Percentiles rank a stretch among this genome's conserved stretches.
Evolutionary conservation across 1,140 invertebrate species (phyloP).

Genomic region (Dendroctonus ponderosae): DNA sequence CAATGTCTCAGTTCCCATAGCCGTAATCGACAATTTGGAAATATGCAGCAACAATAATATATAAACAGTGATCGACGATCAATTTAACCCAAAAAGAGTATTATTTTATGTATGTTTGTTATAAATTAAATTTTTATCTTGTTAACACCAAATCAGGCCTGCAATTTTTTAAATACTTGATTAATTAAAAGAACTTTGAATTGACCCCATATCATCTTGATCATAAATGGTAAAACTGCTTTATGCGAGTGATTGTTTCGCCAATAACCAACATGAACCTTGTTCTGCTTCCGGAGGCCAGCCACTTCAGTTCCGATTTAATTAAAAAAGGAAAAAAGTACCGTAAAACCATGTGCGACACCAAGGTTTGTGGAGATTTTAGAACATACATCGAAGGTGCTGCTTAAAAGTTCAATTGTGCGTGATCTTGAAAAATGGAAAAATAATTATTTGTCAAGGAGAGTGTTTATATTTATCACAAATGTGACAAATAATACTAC

Average conservation of each 20-base stretch:
- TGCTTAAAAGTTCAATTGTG: slow-evolving; percentile 30
- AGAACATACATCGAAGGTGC: slow-evolving; percentile 23
- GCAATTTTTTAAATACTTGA: no score
- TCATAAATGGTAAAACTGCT: slow-evolving; percentile 11
- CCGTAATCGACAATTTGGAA: no score
- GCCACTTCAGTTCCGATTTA: slow-evolving; percentile 42
- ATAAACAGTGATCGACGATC: no score
- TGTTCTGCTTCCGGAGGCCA: slow-evolving; percentile 44
- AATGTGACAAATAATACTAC: no score
- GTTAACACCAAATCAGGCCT: no score
- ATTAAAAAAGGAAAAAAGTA: slow-evolving; percentile 39
- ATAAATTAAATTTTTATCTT: no score
- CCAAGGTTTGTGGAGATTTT: slow-evolving; percentile 33
- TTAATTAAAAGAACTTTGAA: not conserved
- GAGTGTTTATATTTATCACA: not conserved
- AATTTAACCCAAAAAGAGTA: no score
- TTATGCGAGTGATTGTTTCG: slow-evolving; percentile 14
- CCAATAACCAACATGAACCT: slow-evolving; percentile 31
- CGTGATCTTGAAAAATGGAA: slow-evolving; percentile 27
- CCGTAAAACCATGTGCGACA: slow-evolving; percentile 28
- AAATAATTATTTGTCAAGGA: slow-evolving; percentile 26
- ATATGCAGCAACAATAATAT: no score
- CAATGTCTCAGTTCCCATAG: no score
- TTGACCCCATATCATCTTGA: not conserved
- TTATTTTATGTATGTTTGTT: no score